Evolutionary conservation across 30 jellyfish, hydroid and myxozoan genomes (phyloP), one percentile per base, ranked within the genome.

Genomic region (Pseudorhiza aurosa): DNA sequence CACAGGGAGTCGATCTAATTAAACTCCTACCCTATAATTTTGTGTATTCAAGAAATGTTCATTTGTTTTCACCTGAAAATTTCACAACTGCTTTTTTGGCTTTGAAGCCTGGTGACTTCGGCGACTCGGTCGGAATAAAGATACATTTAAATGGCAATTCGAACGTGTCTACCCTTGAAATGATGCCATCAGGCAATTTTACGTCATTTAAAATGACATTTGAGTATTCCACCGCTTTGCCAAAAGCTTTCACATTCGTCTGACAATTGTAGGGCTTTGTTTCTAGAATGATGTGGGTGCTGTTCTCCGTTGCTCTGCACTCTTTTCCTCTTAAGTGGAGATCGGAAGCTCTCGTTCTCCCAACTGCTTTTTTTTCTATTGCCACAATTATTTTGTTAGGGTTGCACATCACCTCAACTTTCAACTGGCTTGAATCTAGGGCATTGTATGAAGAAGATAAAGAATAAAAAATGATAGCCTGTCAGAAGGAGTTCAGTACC

Each of bases 251-350:
- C 55, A 69, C 35, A 25, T 69, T 69, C 0, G 95, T 84, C 9
- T 86, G 64, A 50, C 96, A 87, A 21, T 58, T 68, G 21, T 24
- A 24, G 2, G 85, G 83, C 67, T 25, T 76, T 3, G 93, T 87
- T 12, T 78, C 58, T 0, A 65, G 31, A 37, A 77, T 59, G 44
- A 87, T 63, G 40, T 87, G 96, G 1, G 96, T 87, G 3, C 59
- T 37, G 70, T 87, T 87, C 69, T 87, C 96, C 0, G 42, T 25
- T 2, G 96, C 88, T 42, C 64, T 32, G 76, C 96, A 87, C 18
- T 39, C 11, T 18, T 36, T 53, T 24, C 62, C 81, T 40, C 72
- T 42, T 75, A 87, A 47, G 30, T 76, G 92, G 68, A 87, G 84
- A 15, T 70, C 81, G 21, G 43, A 32, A 21, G 88, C 88, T 24